These are phyloP conservation scores for Agrypnia vestita DNA, from an alignment of 1,140 invertebrate species.

Conservation along the genomic window DNA sequence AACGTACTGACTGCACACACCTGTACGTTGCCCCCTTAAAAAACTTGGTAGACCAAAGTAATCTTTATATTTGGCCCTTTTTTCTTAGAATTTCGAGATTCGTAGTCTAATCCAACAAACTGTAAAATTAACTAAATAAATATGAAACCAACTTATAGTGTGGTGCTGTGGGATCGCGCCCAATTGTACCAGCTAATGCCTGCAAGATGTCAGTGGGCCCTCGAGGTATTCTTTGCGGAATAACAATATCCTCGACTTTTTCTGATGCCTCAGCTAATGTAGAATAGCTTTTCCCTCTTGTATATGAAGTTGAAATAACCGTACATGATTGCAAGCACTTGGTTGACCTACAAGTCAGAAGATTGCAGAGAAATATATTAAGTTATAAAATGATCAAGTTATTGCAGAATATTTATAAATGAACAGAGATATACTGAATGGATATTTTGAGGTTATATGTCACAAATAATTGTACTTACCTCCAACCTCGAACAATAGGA, in stretches of 20 bases:
- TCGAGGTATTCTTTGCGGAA: constrained; percentile 80
- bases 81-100: too few species aligned
- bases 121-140: background rate
- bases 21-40: too few species aligned
- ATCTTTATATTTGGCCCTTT: too few species aligned
- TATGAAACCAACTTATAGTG: constrained; percentile 79
- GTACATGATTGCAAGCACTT: constrained; percentile 9
- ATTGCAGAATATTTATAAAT: too few species aligned
- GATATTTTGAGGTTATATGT: constrained; percentile 15
- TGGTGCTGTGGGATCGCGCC: constrained; percentile 83
- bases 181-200: constrained; percentile 84
- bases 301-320: background rate
- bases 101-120: too few species aligned
- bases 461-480: constrained; percentile 22
- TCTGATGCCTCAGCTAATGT: background rate
- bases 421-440: too few species aligned
- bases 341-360: constrained; percentile 16
- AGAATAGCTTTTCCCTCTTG: constrained; percentile 30
- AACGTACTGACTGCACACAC: too few species aligned
- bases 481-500: constrained; percentile 41
- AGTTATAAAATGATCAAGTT: too few species aligned
- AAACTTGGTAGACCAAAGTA: too few species aligned
- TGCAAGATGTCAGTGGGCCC: constrained; percentile 87
- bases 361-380: too few species aligned
- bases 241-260: constrained; percentile 45